These are phyloP conservation scores for Rhinogobius similis DNA, from an alignment of 2,113 vertebrate species.

Conservation along the genomic window DNA sequence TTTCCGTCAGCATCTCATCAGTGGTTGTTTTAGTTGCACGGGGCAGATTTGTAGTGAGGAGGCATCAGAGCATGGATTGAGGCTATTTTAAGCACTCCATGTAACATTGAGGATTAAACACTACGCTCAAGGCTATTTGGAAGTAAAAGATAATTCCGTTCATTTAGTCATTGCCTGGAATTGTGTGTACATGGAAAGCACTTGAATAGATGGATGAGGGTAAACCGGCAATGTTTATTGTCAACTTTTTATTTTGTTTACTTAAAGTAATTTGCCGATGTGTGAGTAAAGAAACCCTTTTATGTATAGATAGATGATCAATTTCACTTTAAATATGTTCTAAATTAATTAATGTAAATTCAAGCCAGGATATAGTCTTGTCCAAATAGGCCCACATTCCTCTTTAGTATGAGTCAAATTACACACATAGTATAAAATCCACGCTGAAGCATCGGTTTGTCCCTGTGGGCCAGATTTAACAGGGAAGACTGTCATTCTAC, in stretches of 20 bases:
- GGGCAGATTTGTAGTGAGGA: constrained; percentile 28
- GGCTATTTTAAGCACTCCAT: constrained; percentile 63
- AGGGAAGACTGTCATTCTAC: constrained; percentile 15
- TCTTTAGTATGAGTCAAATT: constrained; percentile 49
- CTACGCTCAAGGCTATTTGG: constrained; percentile 54
- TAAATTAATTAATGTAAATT: constrained; percentile 12
- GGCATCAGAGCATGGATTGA: constrained; percentile 47
- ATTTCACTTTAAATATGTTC: not conserved
- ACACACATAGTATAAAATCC: constrained; percentile 32
- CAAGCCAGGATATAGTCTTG: constrained; percentile 13
- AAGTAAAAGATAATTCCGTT: constrained; percentile 41
- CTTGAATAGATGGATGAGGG: constrained; percentile 15
- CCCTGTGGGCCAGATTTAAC: constrained; percentile 33
- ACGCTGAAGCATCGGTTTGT: constrained; percentile 29
- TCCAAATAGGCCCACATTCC: constrained; percentile 38
- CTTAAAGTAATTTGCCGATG: not conserved
- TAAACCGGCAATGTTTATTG: constrained; percentile 9
- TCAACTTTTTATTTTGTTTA: not conserved
- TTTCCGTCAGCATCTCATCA: constrained; percentile 16
- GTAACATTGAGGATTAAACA: constrained; percentile 69
- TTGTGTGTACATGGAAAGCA: constrained; percentile 24
- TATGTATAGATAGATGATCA: not conserved
- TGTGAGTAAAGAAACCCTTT: not conserved
- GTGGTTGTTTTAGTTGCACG: constrained; percentile 26
- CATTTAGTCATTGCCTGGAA: constrained; percentile 27